These are phyloP conservation scores for Falco biarmicus DNA, from an alignment of 2,797 vertebrate species.

Conservation along the genomic window DNA sequence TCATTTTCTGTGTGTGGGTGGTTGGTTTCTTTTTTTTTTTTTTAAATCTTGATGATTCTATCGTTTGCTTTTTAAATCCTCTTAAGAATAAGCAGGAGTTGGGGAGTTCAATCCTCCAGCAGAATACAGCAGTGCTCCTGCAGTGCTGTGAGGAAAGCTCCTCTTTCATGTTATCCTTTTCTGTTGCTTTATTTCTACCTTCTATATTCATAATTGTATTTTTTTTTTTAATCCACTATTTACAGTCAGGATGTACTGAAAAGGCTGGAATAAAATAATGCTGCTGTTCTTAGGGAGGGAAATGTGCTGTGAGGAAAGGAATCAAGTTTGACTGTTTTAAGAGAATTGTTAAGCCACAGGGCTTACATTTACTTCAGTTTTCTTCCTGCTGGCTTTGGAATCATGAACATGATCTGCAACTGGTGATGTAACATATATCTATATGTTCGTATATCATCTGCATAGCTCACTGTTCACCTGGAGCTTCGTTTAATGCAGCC, in stretches of 20 bases:
- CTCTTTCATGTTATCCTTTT: not conserved
- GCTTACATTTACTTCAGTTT: not conserved
- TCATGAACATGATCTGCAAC: not conserved
- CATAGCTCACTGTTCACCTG: not conserved
- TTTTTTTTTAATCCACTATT: conserved; percentile 32
- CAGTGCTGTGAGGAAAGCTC: conserved; percentile 5
- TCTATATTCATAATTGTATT: not conserved
- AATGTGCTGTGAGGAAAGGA: not conserved
- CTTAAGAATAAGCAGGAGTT: conserved; percentile 50
- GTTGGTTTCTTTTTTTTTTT: not conserved
- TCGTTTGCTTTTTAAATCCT: conserved; percentile 57
- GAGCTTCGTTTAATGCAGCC: conserved; percentile 22
- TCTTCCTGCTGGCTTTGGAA: not conserved
- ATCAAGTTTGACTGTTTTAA: not conserved
- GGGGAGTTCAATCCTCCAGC: not conserved
- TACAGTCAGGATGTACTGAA: not conserved
- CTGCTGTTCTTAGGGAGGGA: not conserved
- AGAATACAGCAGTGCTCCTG: conserved; percentile 4
- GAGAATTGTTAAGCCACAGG: not conserved
- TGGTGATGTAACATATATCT: not conserved
- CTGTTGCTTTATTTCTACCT: not conserved
- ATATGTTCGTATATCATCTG: not conserved
- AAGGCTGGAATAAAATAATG: not conserved
- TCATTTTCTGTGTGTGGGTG: too few relatives aligned
- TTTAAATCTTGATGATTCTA: conserved; percentile 12